A percentile compares a stretch with the other conserved stretches of the same genome.
Conservation (phyloP, 2,797 vertebrate genomes). For the Margarornis squamiger region DNA sequence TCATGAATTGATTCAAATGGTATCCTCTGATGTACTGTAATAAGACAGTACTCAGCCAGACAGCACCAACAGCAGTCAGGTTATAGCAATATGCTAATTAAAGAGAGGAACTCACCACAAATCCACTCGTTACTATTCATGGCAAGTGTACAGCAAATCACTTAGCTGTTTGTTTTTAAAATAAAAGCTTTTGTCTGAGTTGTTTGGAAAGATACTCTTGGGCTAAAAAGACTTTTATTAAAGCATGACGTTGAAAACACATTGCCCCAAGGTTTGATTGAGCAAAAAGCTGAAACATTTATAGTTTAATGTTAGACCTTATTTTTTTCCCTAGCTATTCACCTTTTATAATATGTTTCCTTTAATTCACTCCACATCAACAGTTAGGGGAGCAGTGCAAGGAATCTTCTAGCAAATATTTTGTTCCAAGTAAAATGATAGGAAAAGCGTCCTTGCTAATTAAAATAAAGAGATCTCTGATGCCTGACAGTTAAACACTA, state of each 20-base stretch:
- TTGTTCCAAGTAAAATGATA: conserved; percentile 4
- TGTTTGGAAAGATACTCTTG: conserved; percentile 45
- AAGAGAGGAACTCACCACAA: conserved; percentile 22
- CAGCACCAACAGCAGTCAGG: not conserved
- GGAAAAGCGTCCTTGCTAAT: conserved; percentile 11
- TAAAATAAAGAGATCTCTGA: conserved; percentile 27
- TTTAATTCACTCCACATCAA: conserved; percentile 46
- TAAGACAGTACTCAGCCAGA: conserved; percentile 17
- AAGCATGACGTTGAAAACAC: conserved; percentile 66
- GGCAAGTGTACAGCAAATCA: conserved; percentile 59
- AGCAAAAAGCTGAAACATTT: conserved; percentile 59
- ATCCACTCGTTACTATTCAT: conserved; percentile 65
- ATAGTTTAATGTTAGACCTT: conserved; percentile 33
- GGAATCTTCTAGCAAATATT: conserved; percentile 7
- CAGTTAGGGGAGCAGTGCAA: not conserved
- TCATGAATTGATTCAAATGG: not conserved
- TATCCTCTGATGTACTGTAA: not conserved
- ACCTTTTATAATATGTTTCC: conserved; percentile 28
- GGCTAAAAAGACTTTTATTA: conserved; percentile 56
- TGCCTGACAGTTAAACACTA: not conserved
- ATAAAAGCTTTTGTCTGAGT: conserved; percentile 58
- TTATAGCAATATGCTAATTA: conserved; percentile 63
- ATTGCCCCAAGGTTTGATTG: conserved; percentile 43
- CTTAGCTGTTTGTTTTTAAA: conserved; percentile 69
- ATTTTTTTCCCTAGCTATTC: not conserved